Percentiles rank a stretch among this genome's conserved stretches.
These are phyloP conservation scores for Lycorma delicatula DNA, from an alignment of 1,140 invertebrate genomes.

Conservation along the genomic window DNA sequence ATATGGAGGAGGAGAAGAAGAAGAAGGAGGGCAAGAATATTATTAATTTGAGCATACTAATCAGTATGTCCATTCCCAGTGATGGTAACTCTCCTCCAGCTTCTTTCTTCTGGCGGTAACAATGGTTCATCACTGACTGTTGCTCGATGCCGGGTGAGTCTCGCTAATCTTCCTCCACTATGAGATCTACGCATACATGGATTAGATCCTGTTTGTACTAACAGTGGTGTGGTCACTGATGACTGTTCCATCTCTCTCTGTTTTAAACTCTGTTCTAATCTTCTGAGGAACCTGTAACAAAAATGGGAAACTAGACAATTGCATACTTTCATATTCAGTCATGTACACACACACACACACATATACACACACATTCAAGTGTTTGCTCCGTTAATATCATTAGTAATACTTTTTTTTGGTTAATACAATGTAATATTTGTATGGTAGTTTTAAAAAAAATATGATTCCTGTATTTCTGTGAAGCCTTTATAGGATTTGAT, in stretches of 20 bases:
- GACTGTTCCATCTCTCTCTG: constrained; percentile 34
- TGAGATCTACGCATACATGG: not conserved
- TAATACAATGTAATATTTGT: too few species aligned
- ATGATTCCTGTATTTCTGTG: too few species aligned
- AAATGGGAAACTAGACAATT: not conserved
- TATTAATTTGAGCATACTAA: too few species aligned
- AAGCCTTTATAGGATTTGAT: too few species aligned
- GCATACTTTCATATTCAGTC: not conserved
- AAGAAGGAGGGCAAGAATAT: too few species aligned
- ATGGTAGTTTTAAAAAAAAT: too few species aligned
- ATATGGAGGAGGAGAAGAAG: too few species aligned
- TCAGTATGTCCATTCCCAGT: constrained; percentile 16
- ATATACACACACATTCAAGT: too few species aligned
- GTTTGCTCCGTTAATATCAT: too few species aligned
- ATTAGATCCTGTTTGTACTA: constrained; percentile 6
- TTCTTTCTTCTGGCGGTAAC: constrained; percentile 4
- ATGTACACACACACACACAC: not conserved
- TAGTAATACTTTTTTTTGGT: too few species aligned
- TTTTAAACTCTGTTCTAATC: constrained; percentile 51
- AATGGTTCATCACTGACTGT: constrained; percentile 13
- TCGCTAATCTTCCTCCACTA: not conserved
- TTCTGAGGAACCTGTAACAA: constrained; percentile 42
- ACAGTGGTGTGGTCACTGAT: constrained; percentile 17
- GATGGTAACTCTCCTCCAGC: constrained; percentile 14
- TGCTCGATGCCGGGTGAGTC: not conserved